Base-by-base conservation (phyloP, 2,797 vertebrate species). In the Sphaeramia orbicularis region DNA sequence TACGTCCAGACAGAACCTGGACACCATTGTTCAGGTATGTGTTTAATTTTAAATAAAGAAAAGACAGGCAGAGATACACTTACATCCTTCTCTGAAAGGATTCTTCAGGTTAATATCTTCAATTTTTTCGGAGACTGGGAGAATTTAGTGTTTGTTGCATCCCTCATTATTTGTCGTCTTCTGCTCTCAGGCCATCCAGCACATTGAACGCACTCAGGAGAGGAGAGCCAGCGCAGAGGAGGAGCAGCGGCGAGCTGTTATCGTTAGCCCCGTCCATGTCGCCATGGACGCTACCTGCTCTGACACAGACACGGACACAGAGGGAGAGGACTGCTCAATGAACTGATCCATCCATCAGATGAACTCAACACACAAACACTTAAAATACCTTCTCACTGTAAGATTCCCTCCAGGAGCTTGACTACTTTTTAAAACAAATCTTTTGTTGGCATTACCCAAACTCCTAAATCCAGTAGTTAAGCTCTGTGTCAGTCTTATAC, bases 1-100 rank as follows among this genome's bases (percentile, higher is more conserved):
- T 56, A 99, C 98, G 0, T 99, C 98, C 79, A 95, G 98, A 90
- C 97, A 99, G 92, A 99, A 99, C 89, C 93, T 99, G 91, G 98
- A 99, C 90, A 99, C 98, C 60, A 99, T 99, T 0, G 98, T 99
- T 90, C 98, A 99, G 97, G 98, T 99, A 80, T 3, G 59, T 24
- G 19, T 14, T n/a, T 5, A 13, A 27, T 62, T 40, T 7, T 45
- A 19, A 2, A 6, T 15, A 35, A 0, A 10, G 38, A 35, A 8
- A 32, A 32, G 30, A 32, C 7, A 32, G 30, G 30, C 30, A 32
- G 30, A 32, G 30, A 32, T 24, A 12, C 30, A 10, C 4, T n/a
- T 6, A 4, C 8, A 27, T 11, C 12, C 15, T 12, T 30, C 32
- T 13, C 10, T 8, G 13, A 19, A 16, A 24, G 21, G 21, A 19